Conservation (phyloP, 2,113 vertebrate genomes). For the Amia ocellicauda region DNA sequence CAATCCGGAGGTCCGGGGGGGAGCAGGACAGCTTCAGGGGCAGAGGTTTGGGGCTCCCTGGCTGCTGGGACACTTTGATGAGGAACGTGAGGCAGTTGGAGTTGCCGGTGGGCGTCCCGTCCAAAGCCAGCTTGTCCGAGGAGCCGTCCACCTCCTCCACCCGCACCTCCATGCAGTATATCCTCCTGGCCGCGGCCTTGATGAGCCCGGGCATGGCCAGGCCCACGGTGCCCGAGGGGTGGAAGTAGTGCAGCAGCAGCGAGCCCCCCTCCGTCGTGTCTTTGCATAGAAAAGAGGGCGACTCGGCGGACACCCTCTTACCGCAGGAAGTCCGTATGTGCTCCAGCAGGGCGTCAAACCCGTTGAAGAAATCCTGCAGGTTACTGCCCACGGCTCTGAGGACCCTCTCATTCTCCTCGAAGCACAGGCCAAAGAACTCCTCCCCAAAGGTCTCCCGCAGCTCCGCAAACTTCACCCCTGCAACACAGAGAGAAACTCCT, state of each 20-base stretch:
- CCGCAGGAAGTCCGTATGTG: conserved; percentile 94
- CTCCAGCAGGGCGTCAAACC: conserved; percentile 94
- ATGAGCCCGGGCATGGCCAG: conserved; percentile 93
- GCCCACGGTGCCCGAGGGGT: conserved; percentile 84
- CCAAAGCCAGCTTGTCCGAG: conserved; percentile 69
- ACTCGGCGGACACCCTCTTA: conserved; percentile 83
- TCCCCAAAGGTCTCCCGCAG: conserved; percentile 91
- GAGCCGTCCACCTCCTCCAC: conserved; percentile 75
- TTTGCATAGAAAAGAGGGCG: conserved; percentile 96
- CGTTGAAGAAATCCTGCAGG: conserved; percentile 97
- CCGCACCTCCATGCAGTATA: conserved; percentile 82
- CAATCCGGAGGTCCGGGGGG: conserved; percentile 84
- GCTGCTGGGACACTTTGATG: conserved; percentile 72
- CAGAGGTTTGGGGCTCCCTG: conserved; percentile 61
- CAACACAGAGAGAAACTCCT: conserved; percentile 38
- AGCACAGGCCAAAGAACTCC: conserved; percentile 92
- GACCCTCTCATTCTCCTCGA: conserved; percentile 93
- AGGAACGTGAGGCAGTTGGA: conserved; percentile 80
- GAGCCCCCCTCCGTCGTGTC: conserved; percentile 74
- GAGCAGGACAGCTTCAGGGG: conserved; percentile 72
- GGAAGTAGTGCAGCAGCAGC: conserved; percentile 88
- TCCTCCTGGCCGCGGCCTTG: conserved; percentile 85
- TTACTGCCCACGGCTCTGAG: conserved; percentile 90
- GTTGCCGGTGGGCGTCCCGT: conserved; percentile 66
- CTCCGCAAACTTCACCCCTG: conserved; percentile 88